Percentiles rank a stretch among this genome's conserved stretches.
phyloP scores from a whole-genome alignment of 2,113 vertebrate genomes.

The Ciconia maguari region DNA sequence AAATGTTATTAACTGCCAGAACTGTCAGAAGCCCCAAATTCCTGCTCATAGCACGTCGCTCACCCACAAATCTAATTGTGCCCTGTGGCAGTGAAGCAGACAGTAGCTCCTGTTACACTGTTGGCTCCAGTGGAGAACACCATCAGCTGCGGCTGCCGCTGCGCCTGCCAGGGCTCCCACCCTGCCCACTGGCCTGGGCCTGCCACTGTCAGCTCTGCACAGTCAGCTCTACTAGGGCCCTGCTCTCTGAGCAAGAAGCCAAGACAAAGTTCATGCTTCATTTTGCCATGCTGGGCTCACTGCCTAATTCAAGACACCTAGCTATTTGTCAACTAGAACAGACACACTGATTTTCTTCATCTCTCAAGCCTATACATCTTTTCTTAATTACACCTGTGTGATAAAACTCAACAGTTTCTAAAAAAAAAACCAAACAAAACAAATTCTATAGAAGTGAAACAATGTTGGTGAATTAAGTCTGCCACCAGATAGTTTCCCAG shows the following conservation, averaged over 20 bases:
- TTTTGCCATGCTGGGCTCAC: background rate
- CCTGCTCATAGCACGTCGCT: background rate
- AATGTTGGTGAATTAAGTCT: background rate
- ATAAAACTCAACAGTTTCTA: background rate
- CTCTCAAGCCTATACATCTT: background rate
- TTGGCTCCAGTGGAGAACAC: background rate
- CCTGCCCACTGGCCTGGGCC: background rate
- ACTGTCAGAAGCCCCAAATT: background rate
- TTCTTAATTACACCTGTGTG: background rate
- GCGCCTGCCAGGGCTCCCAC: background rate
- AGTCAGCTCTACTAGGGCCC: background rate
- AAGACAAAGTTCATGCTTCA: background rate
- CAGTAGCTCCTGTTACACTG: rapidly evolving
- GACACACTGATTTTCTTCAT: background rate
- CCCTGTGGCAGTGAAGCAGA: background rate
- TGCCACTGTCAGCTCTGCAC: background rate
- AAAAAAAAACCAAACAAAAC: background rate
- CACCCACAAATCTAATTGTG: background rate
- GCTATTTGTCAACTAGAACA: background rate
- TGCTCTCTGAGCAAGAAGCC: background rate
- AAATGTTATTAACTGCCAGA: background rate
- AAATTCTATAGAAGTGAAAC: background rate
- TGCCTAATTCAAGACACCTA: background rate
- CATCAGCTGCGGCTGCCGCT: background rate
- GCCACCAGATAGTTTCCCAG: background rate